Percentiles rank a stretch among this genome's conserved stretches.
phyloP scores from a whole-genome alignment of 2,797 vertebrate species.

The Dicrostonyx torquatus region DNA sequence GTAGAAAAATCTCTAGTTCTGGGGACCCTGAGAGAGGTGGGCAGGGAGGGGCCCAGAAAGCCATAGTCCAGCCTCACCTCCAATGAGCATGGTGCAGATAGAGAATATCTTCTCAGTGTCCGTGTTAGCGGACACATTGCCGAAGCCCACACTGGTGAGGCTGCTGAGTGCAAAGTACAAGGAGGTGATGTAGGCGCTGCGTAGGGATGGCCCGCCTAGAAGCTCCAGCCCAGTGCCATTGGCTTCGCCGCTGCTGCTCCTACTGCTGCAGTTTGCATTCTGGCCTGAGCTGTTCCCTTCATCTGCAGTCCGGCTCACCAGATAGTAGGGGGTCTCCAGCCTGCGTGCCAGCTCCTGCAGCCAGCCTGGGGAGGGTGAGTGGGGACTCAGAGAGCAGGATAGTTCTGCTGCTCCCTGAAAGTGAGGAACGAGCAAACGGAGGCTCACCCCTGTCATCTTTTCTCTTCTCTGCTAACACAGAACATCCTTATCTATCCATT shows the following conservation, averaged over 20 bases:
- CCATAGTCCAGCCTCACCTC: constrained; percentile 85
- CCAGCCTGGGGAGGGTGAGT: constrained; percentile 85
- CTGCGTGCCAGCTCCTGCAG: constrained; percentile 90
- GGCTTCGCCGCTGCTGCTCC: constrained; percentile 52
- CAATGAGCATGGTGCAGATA: constrained; percentile 94
- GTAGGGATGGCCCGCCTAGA: constrained; percentile 91
- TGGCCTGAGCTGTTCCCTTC: constrained; percentile 72
- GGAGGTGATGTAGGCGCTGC: constrained; percentile 94
- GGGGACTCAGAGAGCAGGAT: neutral
- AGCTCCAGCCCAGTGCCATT: constrained; percentile 85
- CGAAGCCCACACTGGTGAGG: constrained; percentile 95
- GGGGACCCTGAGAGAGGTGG: neutral
- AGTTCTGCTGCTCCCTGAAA: neutral
- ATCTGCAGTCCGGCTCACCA: constrained; percentile 73
- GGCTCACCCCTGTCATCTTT: neutral
- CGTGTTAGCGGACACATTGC: constrained; percentile 94
- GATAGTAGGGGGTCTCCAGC: constrained; percentile 89
- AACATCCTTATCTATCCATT: no score
- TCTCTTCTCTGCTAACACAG: neutral
- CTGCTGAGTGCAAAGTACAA: constrained; percentile 96
- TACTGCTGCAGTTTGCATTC: constrained; percentile 78
- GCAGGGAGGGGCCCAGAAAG: neutral
- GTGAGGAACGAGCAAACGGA: neutral
- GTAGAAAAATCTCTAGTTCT: neutral
- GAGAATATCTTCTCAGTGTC: constrained; percentile 96